Base-by-base conservation (phyloP, 2,113 vertebrate genomes). In the Amblyornis subalaris region DNA sequence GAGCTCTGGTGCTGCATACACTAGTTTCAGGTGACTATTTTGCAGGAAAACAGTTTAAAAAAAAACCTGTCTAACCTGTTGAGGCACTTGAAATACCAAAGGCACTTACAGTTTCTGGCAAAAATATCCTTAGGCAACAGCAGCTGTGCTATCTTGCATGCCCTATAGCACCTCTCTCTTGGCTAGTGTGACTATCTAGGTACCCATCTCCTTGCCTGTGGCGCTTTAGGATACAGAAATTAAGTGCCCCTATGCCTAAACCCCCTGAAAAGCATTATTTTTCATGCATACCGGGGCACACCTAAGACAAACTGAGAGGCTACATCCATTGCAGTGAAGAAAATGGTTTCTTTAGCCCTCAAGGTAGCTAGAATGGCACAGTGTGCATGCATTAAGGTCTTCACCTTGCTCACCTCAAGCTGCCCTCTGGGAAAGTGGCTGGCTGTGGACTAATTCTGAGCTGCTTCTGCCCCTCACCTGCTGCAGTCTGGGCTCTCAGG, bases 111-210 rank as follows among this genome's bases (percentile, higher is more conserved):
- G 67, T 91, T 96, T 82, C 90, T 96, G 82, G 54, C 0, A 9
- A 94, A 94, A 96, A 95, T 81, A 96, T 79, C 92, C 85, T 65
- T 48, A 83, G 95, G 92, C 85, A 88, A 85, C 48, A 79, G 78
- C 66, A 96, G 82, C 90, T 96, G 93, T 85, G 71, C 85, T 94
- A 42, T 94, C 95, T 96, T 94, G 85, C 87, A 89, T 90, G 54
- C 74, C 92, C 71, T 33, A 42, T 22, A 91, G 54, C 90, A 88
- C 38, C 17, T 42, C 36, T 79, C 23, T 85, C 54, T 89, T 96
- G 88, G 81, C 82, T 93, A 50, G 40, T 83, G 69, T 62, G 47
- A 57, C 90, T 93, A 85, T 96, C 89, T 72, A 61, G 38, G 74
- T 57, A 73, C 28, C 36, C 84, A 93, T 94, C 92, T 87, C 50